These are phyloP conservation scores for Anguilla obscura DNA, from an alignment of 2,797 vertebrate genomes.

Conservation along the genomic window DNA sequence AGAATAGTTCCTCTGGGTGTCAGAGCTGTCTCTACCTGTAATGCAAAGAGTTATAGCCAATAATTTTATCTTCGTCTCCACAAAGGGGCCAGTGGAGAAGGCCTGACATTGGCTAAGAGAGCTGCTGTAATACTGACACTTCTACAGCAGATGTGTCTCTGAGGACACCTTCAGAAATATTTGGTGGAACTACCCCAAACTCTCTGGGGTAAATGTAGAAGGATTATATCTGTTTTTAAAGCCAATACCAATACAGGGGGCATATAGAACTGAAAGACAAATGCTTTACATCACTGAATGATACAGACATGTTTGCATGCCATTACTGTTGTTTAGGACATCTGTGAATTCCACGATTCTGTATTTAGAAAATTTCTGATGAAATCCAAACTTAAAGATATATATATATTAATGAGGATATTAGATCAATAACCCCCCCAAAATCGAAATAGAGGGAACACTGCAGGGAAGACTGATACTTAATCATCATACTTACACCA, in stretches of 20 bases:
- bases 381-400: not conserved
- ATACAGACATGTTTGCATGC: not conserved
- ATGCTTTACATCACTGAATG: not conserved
- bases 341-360: not conserved
- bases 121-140: not conserved
- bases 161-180: not conserved
- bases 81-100: not conserved
- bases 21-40: not conserved
- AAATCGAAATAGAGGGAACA: not conserved
- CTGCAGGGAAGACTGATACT: not conserved
- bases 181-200: not conserved
- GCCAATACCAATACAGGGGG: not conserved
- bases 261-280: too few species aligned
- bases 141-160: not conserved
- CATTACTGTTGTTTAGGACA: not conserved
- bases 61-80: not conserved
- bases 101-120: not conserved
- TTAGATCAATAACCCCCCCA: not conserved
- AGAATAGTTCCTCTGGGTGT: slow-evolving; percentile 2
- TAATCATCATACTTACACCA: not conserved
- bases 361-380: not conserved
- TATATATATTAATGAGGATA: not conserved
- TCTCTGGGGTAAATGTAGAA: not conserved
- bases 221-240: not conserved
- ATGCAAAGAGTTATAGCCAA: not conserved